Evolutionary conservation across 1,140 invertebrate species (phyloP), one percentile per base, ranked within the genome.

Genomic region (Ceratina japonica): DNA sequence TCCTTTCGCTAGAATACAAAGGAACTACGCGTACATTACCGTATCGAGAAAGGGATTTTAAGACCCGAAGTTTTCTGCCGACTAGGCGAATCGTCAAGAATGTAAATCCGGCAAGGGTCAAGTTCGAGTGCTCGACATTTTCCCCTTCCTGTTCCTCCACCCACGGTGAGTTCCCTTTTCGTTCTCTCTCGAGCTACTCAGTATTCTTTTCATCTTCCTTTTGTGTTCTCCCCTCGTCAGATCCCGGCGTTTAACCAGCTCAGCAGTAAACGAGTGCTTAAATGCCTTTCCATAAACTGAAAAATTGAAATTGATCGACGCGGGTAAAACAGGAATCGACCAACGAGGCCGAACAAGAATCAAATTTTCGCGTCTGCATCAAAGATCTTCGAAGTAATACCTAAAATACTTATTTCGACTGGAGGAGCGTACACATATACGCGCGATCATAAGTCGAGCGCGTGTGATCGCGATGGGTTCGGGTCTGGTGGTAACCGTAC

Each of bases 401-500:
- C 27, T 31, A 4, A 31, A 31, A 31, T n/a, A n/a, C n/a, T n/a
- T n/a, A n/a, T n/a, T n/a, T n/a, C n/a, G n/a, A n/a, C n/a, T n/a
- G n/a, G n/a, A n/a, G 27, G 27, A 31, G 31, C 13, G 22, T 10
- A 52, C 20, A 52, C 16, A 0, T 15, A 37, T 27, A 22, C 27
- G 20, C 12, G 15, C 15, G 15, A 8, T 18, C 51, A 24, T 75
- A 31, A n/a, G 24, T 59, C 18, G 27, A 31, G 27, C 18, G 44
- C 16, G 2, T 31, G 52, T 44, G 70, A 68, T 75, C 22, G 62
- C 20, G 72, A 62, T 68, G 72, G 72, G 63, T 75, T 79, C 78
- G 56, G 56, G 78, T 63, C 58, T 58, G 78, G 59, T 68, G 66
- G 79, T 80, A 80, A 76, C 79, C 74, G 74, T 59, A 80, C 79